These are phyloP conservation scores for Melozone crissalis DNA, from an alignment of 2,113 vertebrate species.

Conservation along the genomic window DNA sequence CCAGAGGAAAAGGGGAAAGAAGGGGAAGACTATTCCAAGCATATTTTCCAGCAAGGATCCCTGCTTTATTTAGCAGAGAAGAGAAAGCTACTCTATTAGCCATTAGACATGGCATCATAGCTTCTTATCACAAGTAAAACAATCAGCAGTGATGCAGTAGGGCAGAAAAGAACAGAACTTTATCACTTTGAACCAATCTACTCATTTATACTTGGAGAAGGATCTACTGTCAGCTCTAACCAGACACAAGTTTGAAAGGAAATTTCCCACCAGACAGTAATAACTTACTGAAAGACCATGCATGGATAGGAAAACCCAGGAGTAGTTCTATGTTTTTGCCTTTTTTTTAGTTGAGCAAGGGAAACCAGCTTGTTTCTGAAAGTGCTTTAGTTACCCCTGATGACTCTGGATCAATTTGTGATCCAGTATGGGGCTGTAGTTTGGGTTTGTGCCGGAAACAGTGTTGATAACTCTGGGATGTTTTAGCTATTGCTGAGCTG, in stretches of 20 bases:
- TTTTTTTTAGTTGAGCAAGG: neutral
- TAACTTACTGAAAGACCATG: neutral
- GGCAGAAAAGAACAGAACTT: neutral
- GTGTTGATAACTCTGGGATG: neutral
- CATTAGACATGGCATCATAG: neutral
- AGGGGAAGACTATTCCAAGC: neutral
- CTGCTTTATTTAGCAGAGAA: neutral
- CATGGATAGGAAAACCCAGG: neutral
- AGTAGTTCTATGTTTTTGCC: neutral
- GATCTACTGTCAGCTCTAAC: neutral
- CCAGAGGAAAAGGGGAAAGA: neutral
- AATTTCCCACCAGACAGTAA: neutral
- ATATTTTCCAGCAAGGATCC: neutral
- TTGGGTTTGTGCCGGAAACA: neutral
- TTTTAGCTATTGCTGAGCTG: neutral
- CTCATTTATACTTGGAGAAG: neutral
- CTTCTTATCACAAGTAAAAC: neutral
- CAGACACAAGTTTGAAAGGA: neutral
- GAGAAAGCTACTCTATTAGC: neutral
- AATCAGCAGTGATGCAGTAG: neutral
- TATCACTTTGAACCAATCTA: neutral
- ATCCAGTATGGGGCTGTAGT: neutral
- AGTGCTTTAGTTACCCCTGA: neutral
- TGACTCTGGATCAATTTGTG: neutral
- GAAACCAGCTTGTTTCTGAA: neutral